Evolutionary conservation across 2,113 vertebrate genomes (phyloP).

Genomic region (Oxyura jamaicensis): DNA sequence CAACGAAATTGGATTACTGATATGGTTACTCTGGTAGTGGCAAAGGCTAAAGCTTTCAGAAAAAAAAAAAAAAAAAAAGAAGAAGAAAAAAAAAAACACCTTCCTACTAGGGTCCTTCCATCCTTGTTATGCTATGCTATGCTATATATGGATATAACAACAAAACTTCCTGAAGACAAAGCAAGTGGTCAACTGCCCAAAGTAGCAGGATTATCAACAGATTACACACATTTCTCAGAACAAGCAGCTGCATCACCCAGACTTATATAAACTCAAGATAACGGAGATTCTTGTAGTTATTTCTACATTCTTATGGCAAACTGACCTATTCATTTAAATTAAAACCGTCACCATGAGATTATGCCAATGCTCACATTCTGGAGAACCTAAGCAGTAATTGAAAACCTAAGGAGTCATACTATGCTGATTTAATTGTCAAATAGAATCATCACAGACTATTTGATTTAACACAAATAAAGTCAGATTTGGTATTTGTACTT

Average conservation of each 20-base stretch:
- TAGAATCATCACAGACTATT: not conserved
- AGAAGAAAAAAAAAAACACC: not conserved
- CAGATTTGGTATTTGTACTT: not conserved
- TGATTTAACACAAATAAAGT: not conserved
- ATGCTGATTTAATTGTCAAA: not conserved
- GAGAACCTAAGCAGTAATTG: not conserved
- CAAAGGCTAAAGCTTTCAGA: conserved; percentile 5
- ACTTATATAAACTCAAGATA: not conserved
- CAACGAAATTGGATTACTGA: not conserved
- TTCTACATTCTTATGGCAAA: not conserved
- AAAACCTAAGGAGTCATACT: not conserved
- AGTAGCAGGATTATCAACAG: not conserved
- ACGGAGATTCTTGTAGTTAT: not conserved
- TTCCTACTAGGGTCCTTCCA: not conserved
- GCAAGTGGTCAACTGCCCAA: not conserved
- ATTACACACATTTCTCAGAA: not conserved
- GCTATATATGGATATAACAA: not conserved
- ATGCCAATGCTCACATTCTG: not conserved
- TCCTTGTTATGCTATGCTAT: not conserved
- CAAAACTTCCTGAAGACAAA: conserved; percentile 2
- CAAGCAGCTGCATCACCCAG: not conserved
- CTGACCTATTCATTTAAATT: not conserved
- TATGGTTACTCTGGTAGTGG: not conserved
- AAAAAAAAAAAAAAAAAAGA: not conserved
- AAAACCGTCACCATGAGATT: not conserved